Percentiles rank a stretch among this genome's conserved stretches.
Conservation (phyloP, 1,140 invertebrate species). For the Megalonaias nervosa region DNA sequence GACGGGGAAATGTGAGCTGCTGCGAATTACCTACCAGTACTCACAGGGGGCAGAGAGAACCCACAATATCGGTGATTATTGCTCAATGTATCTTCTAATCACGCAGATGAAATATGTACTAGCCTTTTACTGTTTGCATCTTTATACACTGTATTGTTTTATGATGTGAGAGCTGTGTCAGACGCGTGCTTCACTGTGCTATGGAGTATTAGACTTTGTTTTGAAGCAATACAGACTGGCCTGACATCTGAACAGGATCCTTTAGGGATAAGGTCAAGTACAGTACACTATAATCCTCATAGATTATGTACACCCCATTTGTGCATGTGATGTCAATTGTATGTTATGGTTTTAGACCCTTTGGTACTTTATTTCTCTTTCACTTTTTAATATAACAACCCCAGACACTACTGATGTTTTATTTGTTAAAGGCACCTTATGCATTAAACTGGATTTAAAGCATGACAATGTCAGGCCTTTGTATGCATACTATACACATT, state of each 20-base stretch:
- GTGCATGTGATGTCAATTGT: too few species aligned
- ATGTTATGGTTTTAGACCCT: too few species aligned
- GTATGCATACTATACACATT: too few species aligned
- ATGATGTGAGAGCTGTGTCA: neutral
- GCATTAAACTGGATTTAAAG: too few species aligned
- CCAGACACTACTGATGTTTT: too few species aligned
- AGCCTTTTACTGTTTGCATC: neutral
- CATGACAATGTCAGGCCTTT: too few species aligned
- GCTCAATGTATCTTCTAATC: neutral
- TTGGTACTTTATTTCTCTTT: too few species aligned
- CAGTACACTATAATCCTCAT: too few species aligned
- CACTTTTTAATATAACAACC: too few species aligned
- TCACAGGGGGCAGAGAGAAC: slow-evolving; percentile 80
- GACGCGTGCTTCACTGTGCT: neutral
- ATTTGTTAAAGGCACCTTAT: too few species aligned
- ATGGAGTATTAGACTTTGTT: neutral
- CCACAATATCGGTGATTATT: slow-evolving; percentile 78
- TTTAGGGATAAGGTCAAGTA: too few species aligned
- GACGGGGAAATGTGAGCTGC: slow-evolving; percentile 90
- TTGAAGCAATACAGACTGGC: neutral
- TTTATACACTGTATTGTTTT: neutral
- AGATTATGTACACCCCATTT: too few species aligned
- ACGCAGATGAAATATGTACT: neutral
- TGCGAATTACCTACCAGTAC: slow-evolving; percentile 92
- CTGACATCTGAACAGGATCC: neutral